Evolutionary conservation across 2,113 vertebrate species (phyloP).

Genomic region (Halcyon senegalensis): DNA sequence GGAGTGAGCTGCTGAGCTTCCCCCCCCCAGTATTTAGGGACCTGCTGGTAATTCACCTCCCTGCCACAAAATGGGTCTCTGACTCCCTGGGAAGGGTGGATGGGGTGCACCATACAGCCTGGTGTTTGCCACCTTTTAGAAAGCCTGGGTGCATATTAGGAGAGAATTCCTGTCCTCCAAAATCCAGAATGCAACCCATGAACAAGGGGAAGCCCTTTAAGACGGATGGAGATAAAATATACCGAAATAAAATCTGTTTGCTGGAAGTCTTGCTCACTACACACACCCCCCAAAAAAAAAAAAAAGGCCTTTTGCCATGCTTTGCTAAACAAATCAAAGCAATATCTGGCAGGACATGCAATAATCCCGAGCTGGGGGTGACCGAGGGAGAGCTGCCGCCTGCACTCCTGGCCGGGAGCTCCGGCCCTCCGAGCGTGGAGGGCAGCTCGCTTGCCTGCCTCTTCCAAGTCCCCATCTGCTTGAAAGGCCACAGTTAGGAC

Average conservation of each 20-base stretch:
- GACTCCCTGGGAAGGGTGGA: not conserved
- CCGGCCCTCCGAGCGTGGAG: not conserved
- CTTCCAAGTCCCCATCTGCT: not conserved
- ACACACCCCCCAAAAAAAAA: not conserved
- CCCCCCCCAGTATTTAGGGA: not conserved
- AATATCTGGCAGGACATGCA: not conserved
- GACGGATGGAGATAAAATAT: not conserved
- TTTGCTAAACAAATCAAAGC: not conserved
- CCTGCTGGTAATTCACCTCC: not conserved
- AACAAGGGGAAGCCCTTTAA: not conserved
- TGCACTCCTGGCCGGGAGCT: not conserved
- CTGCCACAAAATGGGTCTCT: not conserved
- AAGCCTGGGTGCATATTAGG: not conserved
- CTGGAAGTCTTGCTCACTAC: not conserved
- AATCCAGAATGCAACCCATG: not conserved
- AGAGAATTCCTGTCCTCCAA: not conserved
- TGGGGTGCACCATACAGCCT: not conserved
- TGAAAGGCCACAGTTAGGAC: not conserved
- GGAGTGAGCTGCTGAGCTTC: not conserved
- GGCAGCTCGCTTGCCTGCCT: not conserved
- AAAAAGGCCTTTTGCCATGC: not conserved
- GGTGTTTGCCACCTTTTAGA: not conserved
- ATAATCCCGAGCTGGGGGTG: not conserved
- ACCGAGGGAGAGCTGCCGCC: not conserved
- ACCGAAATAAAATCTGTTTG: not conserved